These are phyloP conservation scores for Tortricodes alternella DNA, from an alignment of 2,888 invertebrate species.

Conservation along the genomic window DNA sequence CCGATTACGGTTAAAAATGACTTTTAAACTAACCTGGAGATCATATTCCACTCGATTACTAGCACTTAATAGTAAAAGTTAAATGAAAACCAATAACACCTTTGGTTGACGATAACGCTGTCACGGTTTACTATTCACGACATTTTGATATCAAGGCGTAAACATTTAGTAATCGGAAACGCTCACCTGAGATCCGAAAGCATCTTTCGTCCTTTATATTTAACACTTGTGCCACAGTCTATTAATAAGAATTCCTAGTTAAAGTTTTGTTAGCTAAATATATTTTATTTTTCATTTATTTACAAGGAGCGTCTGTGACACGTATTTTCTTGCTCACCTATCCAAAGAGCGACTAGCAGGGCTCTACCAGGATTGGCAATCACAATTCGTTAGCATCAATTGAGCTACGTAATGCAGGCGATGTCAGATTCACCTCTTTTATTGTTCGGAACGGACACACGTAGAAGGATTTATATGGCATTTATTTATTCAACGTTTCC, in stretches of 20 bases:
- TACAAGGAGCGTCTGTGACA: not conserved
- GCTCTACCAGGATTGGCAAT: constrained; percentile 52
- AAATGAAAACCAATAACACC: too few relatives aligned
- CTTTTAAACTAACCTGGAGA: too few relatives aligned
- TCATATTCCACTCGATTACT: too few relatives aligned
- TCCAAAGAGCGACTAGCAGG: constrained; percentile 42
- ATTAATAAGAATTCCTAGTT: too few relatives aligned
- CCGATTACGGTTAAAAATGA: too few relatives aligned
- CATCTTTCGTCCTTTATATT: not conserved
- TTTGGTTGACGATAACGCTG: not conserved
- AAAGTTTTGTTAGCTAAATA: not conserved
- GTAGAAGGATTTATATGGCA: not conserved
- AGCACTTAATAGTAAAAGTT: too few relatives aligned
- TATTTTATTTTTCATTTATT: not conserved
- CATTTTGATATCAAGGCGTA: not conserved
- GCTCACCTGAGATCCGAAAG: constrained; percentile 27
- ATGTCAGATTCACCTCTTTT: constrained; percentile 12
- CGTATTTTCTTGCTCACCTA: constrained; percentile 16
- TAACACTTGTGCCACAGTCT: not conserved
- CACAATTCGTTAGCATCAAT: constrained; percentile 41
- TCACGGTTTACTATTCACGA: not conserved
- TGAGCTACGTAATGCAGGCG: constrained; percentile 31
- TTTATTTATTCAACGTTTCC: not conserved
- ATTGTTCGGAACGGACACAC: not conserved
- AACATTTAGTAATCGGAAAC: not conserved